A percentile compares a stretch with the other conserved stretches of the same genome.
Evolutionary conservation across 2,797 vertebrate genomes (phyloP).

Genomic region (Alosa sapidissima): DNA sequence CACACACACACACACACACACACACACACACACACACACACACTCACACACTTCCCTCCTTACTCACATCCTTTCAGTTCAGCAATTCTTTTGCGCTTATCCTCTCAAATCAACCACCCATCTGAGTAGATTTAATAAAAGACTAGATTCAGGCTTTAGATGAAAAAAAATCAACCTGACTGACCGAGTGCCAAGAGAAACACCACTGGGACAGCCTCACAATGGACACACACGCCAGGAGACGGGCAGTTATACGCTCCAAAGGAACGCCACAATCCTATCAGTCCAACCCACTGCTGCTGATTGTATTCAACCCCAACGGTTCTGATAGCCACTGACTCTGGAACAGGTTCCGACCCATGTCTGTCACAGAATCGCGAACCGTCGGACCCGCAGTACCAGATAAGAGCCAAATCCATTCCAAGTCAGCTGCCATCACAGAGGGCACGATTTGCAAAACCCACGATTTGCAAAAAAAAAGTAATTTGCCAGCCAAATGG

Average conservation of each 20-base stretch:
- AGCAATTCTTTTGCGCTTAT: neutral
- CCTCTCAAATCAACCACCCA: conserved; percentile 2
- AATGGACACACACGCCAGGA: neutral
- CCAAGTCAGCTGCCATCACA: neutral
- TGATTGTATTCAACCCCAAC: neutral
- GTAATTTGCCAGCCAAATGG: conserved; percentile 8
- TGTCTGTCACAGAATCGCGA: neutral
- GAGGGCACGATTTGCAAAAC: neutral
- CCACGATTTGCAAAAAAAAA: neutral
- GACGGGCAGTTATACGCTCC: neutral
- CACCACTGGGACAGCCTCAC: neutral
- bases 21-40: neutral
- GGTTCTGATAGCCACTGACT: neutral
- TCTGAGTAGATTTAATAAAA: conserved; percentile 16
- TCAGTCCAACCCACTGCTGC: neutral
- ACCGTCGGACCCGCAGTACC: neutral
- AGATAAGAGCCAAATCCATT: neutral
- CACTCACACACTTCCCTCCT: neutral
- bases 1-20: no score
- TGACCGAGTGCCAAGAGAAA: neutral
- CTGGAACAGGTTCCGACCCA: neutral
- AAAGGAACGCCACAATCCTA: neutral
- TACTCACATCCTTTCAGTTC: neutral
- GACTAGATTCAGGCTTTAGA: neutral
- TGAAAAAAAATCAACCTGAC: neutral